Evolutionary conservation across 2,797 vertebrate species (phyloP), one percentile per base, ranked within the genome.

Genomic region (Streptopelia turtur): DNA sequence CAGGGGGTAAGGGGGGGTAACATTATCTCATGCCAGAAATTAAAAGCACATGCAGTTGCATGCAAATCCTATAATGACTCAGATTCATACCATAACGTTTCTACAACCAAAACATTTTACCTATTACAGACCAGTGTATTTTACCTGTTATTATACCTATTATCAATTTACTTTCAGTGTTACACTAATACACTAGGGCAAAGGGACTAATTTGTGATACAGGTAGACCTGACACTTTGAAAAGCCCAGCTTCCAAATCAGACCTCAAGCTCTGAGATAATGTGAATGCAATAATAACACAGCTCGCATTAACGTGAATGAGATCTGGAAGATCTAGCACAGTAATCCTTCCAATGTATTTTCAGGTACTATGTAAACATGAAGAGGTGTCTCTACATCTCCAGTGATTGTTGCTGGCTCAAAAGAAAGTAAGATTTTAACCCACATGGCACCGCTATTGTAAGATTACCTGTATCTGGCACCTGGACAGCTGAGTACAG

Each of bases 171-270:
- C 16, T 79, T 63, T 43, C n/a, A 39, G 17, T 24, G 55, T 52
- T 37, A 78, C 7, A 25, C 27, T 60, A 60, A 92, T 33, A 60
- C n/a, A 17, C 3, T 49, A n/a, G 18, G 10, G 13, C 30, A 70
- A 70, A 87, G 28, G 23, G 28, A 69, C 9, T 14, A 1, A 28
- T 49, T 92, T 90, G 83, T 78, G 11, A 25, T 39, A 33, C 14
- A 91, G 30, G 69, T 55, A 35, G 1, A 53, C 25, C 33, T 1
- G 4, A 53, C 6, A 16, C 11, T 12, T 61, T 52, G 18, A 79
- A 93, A 93, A 91, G 47, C 24, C 15, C 17, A 57, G 14, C 20
- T 68, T 68, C 53, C 0, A 0, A 5, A n/a, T 71, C 0, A 0
- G 33, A 43, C 13, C 71, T 87, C 0, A 2, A 68, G 28, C 15